phyloP scores from a whole-genome alignment of 2,113 vertebrate genomes.

The Noctilio leporinus region DNA sequence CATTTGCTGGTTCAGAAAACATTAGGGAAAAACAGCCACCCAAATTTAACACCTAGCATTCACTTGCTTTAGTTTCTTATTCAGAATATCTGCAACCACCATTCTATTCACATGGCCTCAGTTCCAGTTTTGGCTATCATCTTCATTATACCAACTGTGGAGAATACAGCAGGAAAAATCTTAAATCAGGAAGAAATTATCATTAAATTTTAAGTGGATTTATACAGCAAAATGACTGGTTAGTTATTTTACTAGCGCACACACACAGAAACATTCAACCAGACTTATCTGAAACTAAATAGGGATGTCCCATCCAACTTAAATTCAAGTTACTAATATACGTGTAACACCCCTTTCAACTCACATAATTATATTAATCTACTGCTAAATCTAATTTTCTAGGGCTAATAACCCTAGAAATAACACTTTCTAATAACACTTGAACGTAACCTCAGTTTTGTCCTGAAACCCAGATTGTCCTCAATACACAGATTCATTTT shows the following conservation, averaged over 20 bases:
- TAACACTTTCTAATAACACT: no score
- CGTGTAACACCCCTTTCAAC: neutral
- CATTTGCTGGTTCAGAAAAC: neutral
- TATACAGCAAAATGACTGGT: neutral
- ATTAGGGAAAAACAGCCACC: neutral
- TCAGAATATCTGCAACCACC: neutral
- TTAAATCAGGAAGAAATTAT: neutral
- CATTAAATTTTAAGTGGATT: neutral
- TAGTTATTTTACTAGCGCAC: neutral
- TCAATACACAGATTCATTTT: constrained; percentile 4
- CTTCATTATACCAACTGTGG: constrained; percentile 3
- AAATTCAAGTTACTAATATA: neutral
- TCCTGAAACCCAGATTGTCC: neutral
- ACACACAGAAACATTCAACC: neutral
- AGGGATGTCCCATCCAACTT: neutral
- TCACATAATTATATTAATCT: neutral
- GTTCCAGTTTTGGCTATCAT: constrained; percentile 25
- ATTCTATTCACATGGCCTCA: neutral
- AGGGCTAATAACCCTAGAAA: neutral
- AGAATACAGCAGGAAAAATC: neutral
- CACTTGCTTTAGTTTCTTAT: constrained; percentile 32
- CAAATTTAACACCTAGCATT: neutral
- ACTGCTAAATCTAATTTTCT: neutral
- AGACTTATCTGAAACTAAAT: neutral
- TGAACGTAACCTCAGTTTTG: neutral